A percentile compares a stretch with the other conserved stretches of the same genome.
These are phyloP conservation scores for Anguilla rostrata DNA, from an alignment of 2,113 vertebrate genomes.

Conservation along the genomic window DNA sequence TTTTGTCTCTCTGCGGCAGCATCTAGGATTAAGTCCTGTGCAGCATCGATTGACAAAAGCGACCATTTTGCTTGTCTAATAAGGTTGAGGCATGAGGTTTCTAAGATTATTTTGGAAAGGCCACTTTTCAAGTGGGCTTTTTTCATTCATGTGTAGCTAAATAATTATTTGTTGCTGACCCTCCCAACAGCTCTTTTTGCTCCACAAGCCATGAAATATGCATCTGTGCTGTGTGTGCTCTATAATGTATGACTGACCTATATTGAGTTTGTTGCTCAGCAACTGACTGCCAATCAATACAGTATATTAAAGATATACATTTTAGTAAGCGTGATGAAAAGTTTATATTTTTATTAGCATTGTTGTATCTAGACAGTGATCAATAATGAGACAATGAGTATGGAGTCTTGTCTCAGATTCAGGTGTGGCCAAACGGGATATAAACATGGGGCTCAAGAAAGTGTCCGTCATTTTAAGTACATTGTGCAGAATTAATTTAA, in stretches of 20 bases:
- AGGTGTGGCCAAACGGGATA: not conserved
- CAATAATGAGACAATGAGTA: not conserved
- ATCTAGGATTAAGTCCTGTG: no score
- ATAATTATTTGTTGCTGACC: not conserved
- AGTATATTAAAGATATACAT: not conserved
- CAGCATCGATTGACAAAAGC: no score
- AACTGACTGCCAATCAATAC: not conserved
- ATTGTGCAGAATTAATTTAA: no score
- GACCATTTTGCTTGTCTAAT: not conserved
- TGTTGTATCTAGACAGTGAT: not conserved
- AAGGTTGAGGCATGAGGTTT: not conserved
- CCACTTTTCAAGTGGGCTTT: not conserved
- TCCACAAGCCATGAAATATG: not conserved
- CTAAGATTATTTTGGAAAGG: not conserved
- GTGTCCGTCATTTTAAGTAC: no score
- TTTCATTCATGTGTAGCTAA: not conserved
- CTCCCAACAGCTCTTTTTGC: not conserved
- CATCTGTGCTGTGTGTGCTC: not conserved
- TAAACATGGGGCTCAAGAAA: not conserved
- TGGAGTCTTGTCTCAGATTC: not conserved
- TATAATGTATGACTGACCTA: not conserved
- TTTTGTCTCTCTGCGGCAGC: no score
- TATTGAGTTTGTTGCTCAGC: not conserved
- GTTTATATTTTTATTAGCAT: no score
- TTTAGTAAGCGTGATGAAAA: not conserved